Conservation (phyloP, 2,888 invertebrate genomes). For the Cremastobaeus sp. region DNA sequence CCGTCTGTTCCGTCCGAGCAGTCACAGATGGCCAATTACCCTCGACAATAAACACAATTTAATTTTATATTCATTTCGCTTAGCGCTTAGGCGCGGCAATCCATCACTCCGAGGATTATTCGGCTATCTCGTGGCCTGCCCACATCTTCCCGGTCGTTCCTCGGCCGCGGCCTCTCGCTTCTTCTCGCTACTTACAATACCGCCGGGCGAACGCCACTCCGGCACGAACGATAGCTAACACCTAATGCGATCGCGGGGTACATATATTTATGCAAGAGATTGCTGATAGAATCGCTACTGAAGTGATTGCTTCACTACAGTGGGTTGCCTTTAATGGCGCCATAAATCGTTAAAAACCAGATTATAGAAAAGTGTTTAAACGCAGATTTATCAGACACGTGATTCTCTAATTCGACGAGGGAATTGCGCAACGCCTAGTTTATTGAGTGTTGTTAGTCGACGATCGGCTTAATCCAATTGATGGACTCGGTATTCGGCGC, state of each 20-base stretch:
- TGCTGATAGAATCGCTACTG: conserved; percentile 67
- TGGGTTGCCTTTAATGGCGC: conserved; percentile 37
- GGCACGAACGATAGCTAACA: conserved; percentile 58
- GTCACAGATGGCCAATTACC: conserved; percentile 77
- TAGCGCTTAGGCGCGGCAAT: conserved; percentile 71
- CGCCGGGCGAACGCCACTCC: conserved; percentile 46
- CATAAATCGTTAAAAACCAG: conserved; percentile 49
- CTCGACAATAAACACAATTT: conserved; percentile 74
- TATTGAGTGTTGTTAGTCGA: conserved; percentile 5
- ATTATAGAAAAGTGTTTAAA: conserved; percentile 47
- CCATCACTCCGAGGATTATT: conserved; percentile 73
- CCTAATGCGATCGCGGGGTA: conserved; percentile 70
- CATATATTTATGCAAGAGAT: conserved; percentile 72
- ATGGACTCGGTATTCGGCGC: too few species aligned
- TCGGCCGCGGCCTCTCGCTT: conserved; percentile 27
- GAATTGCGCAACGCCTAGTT: conserved; percentile 6
- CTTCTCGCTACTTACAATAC: conserved; percentile 55
- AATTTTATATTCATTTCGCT: conserved; percentile 76
- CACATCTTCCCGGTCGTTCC: conserved; percentile 61
- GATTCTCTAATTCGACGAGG: conserved; percentile 27
- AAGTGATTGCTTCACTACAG: conserved; percentile 64
- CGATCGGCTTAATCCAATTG: too few species aligned
- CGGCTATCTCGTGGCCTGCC: conserved; percentile 70
- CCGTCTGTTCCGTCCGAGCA: conserved; percentile 62
- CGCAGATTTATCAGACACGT: conserved; percentile 35